phyloP scores from a whole-genome alignment of 2,113 vertebrate species.

The Cisticola juncidis region DNA sequence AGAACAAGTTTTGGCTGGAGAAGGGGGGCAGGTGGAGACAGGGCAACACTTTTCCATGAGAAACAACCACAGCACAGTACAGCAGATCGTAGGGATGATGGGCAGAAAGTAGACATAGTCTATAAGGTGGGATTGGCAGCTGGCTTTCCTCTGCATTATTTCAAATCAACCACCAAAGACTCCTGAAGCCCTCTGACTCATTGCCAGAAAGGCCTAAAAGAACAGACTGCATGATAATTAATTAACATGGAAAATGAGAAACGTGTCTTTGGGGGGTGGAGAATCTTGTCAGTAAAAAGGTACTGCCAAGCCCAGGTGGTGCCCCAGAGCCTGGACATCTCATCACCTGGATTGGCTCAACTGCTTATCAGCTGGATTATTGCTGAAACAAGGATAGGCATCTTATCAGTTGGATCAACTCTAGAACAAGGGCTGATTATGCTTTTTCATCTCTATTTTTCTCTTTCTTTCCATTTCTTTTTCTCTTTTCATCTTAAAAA shows the following conservation, averaged over 20 bases:
- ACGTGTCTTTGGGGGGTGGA: not conserved
- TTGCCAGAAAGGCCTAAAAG: not conserved
- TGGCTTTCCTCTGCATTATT: not conserved
- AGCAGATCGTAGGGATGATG: not conserved
- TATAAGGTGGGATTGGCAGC: not conserved
- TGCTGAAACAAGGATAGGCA: not conserved
- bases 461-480: not conserved
- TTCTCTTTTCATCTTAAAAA: not conserved
- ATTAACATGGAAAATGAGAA: not conserved
- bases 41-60: not conserved
- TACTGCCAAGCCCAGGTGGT: not conserved
- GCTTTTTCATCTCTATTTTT: not conserved
- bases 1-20: not conserved
- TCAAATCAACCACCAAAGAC: not conserved
- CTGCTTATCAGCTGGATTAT: not conserved
- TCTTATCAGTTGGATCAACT: not conserved
- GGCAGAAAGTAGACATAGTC: not conserved
- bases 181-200: not conserved
- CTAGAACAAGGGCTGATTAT: not conserved
- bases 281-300: not conserved
- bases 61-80: not conserved
- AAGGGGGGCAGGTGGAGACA: not conserved
- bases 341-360: not conserved
- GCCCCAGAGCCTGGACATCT: accelerated
- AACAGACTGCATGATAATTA: not conserved